Base-by-base conservation (phyloP, 2,797 vertebrate genomes). In the Bradypus variegatus region DNA sequence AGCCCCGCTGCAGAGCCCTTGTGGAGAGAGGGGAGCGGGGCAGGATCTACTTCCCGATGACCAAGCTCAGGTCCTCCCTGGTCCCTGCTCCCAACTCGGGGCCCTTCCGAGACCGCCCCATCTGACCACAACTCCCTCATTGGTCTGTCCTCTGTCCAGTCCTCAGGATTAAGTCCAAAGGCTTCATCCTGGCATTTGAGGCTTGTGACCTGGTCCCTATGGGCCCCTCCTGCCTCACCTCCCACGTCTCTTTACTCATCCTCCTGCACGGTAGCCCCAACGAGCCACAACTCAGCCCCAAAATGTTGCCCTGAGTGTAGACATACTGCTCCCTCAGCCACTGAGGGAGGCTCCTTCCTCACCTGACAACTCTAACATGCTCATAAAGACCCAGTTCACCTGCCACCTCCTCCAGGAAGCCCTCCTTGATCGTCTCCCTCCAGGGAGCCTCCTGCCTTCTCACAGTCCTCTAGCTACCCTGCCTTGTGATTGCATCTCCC, bases 261-360 rank as follows among this genome's bases (percentile, higher is more conserved):
- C 29, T 58, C 5, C 31, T 16, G 8, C 10, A 60, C 2, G 0
- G 7, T 33, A 38, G 60, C 33, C 70, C 62, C 25, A 3, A 27
- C 10, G 8, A 81, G 65, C 19, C 11, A 16, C 23, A 5, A 25
- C 1, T 2, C 16, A 7, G 72, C 14, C 55, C 77, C 10, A 19
- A 1, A 5, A 5, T 0, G 4, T 0, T 0, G 3, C 55, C 48
- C 45, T 18, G 36, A 23, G 75, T 65, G 1, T 4, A 2, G 58
- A 1, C 45, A 76, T 9, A 27, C 58, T 41, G 27, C 0, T 18
- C 33, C n/a, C 38, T n/a, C 82, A 2, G 21, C 36, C n/a, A 6
- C 5, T 5, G 2, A 10, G 27, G 27, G 2, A 10, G 27, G 27
- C n/a, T 19, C 55, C 31, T 55, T 69, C 73, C 29, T 38, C 18